Base-by-base conservation (phyloP, 2,113 vertebrate species). In the Gymnobelideus leadbeateri region DNA sequence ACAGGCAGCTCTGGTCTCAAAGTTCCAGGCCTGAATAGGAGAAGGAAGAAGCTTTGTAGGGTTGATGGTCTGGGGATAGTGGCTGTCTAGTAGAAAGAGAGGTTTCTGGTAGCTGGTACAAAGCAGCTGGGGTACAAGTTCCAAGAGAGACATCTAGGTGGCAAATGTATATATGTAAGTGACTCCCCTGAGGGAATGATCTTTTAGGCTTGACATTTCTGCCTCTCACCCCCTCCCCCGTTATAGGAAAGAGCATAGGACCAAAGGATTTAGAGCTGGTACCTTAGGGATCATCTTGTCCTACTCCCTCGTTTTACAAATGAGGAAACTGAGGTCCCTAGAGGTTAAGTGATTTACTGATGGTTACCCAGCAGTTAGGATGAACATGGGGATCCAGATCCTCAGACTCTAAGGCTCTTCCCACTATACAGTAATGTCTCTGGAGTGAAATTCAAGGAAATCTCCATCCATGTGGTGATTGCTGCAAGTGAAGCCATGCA, bases 321-420 rank as follows among this genome's bases (percentile, higher is more conserved):
- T 84, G 68, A 84, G 68, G 68, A 43, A 84, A 84, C 68, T 84
- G 68, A 84, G 68, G 68, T 84, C 68, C n/a, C 68, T 84, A 43
- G n/a, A 43, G 68, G n/a, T 84, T 84, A 84, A 84, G n/a, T 84
- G 68, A 84, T 84, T 84, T 84, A 84, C 68, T 43, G 68, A 84
- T 43, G 19, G n/a, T 84, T 84, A 84, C n/a, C 68, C 68, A 43
- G 31, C 16, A 77, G 14, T 77, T 77, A 37, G 37, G 19, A 77
- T 77, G 61, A 77, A 37, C 61, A 77, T n/a, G 37, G 61, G 61
- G 61, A 77, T 43, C n/a, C 31, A 84, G 68, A 84, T 84, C n/a
- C 68, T 43, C 68, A 84, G 68, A 84, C 37, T 84, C n/a, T 23
- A 84, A 84, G 68, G n/a, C n/a, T 84, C 6, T 84, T 84, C n/a